Evolutionary conservation across 1,140 invertebrate species (phyloP).

Genomic region (Proales similis): DNA sequence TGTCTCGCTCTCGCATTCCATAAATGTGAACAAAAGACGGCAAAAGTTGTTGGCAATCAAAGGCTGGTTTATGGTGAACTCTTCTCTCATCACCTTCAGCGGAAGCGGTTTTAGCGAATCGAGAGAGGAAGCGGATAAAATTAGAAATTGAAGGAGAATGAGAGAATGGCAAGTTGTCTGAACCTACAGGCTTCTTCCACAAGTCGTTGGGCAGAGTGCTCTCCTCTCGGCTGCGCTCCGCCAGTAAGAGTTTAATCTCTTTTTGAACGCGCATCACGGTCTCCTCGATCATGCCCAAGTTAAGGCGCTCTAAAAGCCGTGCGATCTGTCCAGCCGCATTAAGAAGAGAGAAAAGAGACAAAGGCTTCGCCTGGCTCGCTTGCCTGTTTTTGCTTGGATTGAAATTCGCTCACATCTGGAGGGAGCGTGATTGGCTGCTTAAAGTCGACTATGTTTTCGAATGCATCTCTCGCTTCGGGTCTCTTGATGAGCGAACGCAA

Average conservation of each 20-base stretch:
- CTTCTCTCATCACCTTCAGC: slow-evolving; percentile 50
- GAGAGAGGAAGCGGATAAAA: not conserved
- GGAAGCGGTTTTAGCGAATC: not conserved
- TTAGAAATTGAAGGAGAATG: slow-evolving; percentile 8
- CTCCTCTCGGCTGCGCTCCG: slow-evolving; percentile 49
- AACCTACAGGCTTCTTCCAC: slow-evolving; percentile 50
- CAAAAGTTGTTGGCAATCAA: slow-evolving; percentile 49
- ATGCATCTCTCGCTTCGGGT: slow-evolving; percentile 1
- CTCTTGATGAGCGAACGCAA: slow-evolving; percentile 4
- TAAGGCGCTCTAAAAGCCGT: slow-evolving; percentile 5
- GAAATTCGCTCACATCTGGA: slow-evolving; percentile 11
- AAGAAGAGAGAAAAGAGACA: too few relatives aligned
- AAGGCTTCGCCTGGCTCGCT: too few relatives aligned
- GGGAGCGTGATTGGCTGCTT: slow-evolving; percentile 21
- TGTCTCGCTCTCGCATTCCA: slow-evolving; percentile 41
- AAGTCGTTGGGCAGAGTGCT: slow-evolving; percentile 49
- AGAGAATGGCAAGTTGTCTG: too few relatives aligned
- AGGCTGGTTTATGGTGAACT: slow-evolving; percentile 47
- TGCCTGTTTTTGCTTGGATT: slow-evolving; percentile 23
- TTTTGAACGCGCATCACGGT: slow-evolving; percentile 44
- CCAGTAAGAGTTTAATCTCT: slow-evolving; percentile 46
- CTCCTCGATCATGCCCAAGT: slow-evolving; percentile 46
- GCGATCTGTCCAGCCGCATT: too few relatives aligned
- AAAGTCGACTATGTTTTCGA: slow-evolving; percentile 28
- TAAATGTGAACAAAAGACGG: slow-evolving; percentile 42